Base-by-base conservation (phyloP, 2,888 invertebrate species). In the Dione vanillae region DNA sequence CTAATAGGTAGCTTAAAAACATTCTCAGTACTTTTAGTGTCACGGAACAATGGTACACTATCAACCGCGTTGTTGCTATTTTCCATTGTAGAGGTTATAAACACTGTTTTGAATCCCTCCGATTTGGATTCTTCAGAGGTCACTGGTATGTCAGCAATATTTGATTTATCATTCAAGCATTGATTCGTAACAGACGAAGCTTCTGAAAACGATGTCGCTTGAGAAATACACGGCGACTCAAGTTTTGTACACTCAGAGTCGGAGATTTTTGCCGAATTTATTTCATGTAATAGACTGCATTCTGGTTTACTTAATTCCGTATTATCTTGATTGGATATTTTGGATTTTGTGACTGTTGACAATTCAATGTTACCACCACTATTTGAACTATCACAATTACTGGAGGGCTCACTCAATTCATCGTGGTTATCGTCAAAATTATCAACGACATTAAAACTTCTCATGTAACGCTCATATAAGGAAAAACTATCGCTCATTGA, bases 21-120 rank as follows among this genome's bases (percentile, higher is more conserved):
- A 74, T 76, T 88, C 65, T 91, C 89, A 2, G 84, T 79, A 54
- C 82, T 84, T 77, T 84, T 84, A n/a, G 85, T 83, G 76, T 87
- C 84, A 76, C 84, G 85, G 66, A 91, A 92, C 83, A 91, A 78
- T 0, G 89, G 91, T 51, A 90, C 90, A 76, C 90, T 89, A 71
- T 94, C 94, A 3, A 93, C 90, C 6, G 94, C 94, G 84, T 94
- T 94, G 75, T 91, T 94, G 74, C 94, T 94, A 72, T 94, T 94
- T 78, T 94, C 94, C 94, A 94, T 94, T 59, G 91, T 93, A 73
- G 92, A 90, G 78, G 91, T 89, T 84, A 92, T 88, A 59, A 93
- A 91, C 62, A 91, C 83, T 27, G 91, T 87, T 72, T 88, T 90
- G 72, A 84, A 82, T 67, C 78, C 76, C 71, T 83, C 85, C 9